Conservation (phyloP, 2,888 invertebrate genomes). For the Campoplex nolae region DNA sequence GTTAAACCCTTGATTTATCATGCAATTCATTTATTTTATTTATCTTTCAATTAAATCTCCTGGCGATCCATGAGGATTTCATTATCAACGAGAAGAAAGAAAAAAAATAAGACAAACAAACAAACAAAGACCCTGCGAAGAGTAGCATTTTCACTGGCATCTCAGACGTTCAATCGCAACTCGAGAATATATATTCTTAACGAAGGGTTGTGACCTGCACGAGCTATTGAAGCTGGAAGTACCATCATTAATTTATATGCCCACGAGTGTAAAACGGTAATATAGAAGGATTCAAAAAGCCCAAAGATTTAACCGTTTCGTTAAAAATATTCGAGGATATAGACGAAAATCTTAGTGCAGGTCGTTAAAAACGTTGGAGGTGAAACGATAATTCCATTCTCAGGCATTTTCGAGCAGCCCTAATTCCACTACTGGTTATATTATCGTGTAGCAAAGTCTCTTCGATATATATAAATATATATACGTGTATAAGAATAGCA, state of each 20-base stretch:
- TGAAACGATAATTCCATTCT: too few relatives aligned
- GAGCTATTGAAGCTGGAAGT: neutral
- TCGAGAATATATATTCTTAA: neutral
- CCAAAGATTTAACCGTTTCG: neutral
- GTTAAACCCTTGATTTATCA: neutral
- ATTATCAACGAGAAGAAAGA: neutral
- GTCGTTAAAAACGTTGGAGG: neutral
- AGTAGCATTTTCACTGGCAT: neutral
- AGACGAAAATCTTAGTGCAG: neutral
- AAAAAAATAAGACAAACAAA: too few relatives aligned
- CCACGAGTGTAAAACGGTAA: neutral
- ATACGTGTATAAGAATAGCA: neutral
- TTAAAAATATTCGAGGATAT: neutral
- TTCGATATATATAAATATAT: neutral
- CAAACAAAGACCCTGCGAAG: neutral
- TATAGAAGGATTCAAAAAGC: neutral
- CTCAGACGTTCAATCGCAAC: neutral
- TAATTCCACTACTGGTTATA: neutral
- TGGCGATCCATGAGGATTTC: neutral
- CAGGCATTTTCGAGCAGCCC: neutral
- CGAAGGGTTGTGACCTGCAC: neutral
- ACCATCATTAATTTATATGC: neutral
- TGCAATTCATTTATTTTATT: neutral
- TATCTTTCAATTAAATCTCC: neutral
- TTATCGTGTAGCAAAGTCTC: neutral